A percentile compares a stretch with the other conserved stretches of the same genome.
Evolutionary conservation across 2,113 vertebrate species (phyloP).

Genomic region (Reinhardtius hippoglossoides): DNA sequence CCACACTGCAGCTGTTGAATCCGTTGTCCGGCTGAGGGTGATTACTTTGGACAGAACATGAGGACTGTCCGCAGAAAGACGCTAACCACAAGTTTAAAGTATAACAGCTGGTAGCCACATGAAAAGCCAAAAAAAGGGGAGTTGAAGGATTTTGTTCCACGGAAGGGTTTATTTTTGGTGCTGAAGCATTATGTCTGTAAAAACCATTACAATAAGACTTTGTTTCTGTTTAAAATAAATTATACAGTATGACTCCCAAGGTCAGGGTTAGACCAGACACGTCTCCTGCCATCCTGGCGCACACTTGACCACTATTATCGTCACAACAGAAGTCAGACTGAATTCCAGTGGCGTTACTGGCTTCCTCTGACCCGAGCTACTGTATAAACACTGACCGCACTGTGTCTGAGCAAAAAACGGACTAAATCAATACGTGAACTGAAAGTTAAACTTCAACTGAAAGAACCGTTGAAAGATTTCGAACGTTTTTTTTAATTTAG

Average conservation of each 20-base stretch:
- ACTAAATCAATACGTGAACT: not conserved
- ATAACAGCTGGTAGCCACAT: slow-evolving; percentile 73
- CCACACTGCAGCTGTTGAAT: slow-evolving; percentile 63
- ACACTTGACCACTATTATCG: slow-evolving; percentile 46
- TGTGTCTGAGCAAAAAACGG: slow-evolving; percentile 21
- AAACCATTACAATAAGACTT: slow-evolving; percentile 76
- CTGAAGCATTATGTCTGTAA: slow-evolving; percentile 60
- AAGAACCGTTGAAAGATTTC: not conserved
- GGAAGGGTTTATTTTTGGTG: slow-evolving; percentile 67
- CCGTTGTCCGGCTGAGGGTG: slow-evolving; percentile 67
- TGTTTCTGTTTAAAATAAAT: slow-evolving; percentile 62
- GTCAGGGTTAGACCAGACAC: slow-evolving; percentile 61
- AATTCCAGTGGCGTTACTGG: slow-evolving; percentile 50
- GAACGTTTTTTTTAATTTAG: not conserved
- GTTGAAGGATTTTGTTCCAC: slow-evolving; percentile 68
- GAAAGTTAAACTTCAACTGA: slow-evolving; percentile 1
- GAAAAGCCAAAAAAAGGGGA: slow-evolving; percentile 64
- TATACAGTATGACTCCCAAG: slow-evolving; percentile 48
- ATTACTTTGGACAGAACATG: slow-evolving; percentile 77
- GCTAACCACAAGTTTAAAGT: slow-evolving; percentile 74
- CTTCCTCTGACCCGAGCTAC: slow-evolving; percentile 49
- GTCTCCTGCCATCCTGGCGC: slow-evolving; percentile 53
- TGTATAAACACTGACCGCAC: slow-evolving; percentile 44
- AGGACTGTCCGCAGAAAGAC: slow-evolving; percentile 69
- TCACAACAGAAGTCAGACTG: slow-evolving; percentile 49